phyloP scores from a whole-genome alignment of 2,797 vertebrate genomes.

The Acanthornis magna region DNA sequence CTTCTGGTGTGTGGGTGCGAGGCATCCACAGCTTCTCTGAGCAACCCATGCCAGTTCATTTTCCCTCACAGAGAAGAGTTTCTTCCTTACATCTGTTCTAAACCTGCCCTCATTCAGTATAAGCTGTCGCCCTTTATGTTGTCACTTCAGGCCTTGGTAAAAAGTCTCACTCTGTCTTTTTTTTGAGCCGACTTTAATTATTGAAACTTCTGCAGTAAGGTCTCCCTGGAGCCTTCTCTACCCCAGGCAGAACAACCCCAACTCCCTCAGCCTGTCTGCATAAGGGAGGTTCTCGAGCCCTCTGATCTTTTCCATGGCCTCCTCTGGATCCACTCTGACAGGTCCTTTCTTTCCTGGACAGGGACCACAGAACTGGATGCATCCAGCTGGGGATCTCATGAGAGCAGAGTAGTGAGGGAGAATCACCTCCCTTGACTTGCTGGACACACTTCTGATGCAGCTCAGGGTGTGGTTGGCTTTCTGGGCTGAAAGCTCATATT shows the following conservation, averaged over 20 bases:
- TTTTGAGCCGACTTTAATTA: not conserved
- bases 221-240: not conserved
- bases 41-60: not conserved
- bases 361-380: not conserved
- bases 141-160: not conserved
- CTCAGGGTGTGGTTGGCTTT: not conserved
- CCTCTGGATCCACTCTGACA: not conserved
- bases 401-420: not conserved
- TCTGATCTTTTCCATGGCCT: not conserved
- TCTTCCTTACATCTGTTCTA: not conserved
- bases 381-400: not conserved
- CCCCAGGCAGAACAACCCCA: not conserved
- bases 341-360: not conserved
- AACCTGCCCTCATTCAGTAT: not conserved
- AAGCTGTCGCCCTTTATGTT: not conserved
- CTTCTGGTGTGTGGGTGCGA: not conserved
- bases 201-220: not conserved
- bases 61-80: not conserved
- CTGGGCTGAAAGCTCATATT: not conserved
- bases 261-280: not conserved
- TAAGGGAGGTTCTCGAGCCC: not conserved
- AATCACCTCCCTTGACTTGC: not conserved
- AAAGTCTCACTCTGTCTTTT: not conserved
- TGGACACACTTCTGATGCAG: not conserved
- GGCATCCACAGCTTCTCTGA: not conserved